Base-by-base conservation (phyloP, 2,113 vertebrate species). In the Semnopithecus entellus region DNA sequence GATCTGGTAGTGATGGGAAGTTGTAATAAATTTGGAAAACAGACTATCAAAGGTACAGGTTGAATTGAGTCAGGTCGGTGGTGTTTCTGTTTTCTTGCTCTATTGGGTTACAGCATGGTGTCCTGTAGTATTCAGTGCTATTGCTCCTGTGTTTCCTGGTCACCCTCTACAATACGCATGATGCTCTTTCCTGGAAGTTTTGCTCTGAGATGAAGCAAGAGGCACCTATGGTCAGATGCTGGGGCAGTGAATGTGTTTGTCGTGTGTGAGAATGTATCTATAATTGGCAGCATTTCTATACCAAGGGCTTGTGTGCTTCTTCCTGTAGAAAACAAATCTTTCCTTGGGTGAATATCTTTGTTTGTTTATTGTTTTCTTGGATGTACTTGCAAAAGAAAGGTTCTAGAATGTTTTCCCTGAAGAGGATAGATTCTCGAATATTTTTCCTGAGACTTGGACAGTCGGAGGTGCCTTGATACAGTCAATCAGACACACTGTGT, bases 371-470 rank as follows among this genome's bases (percentile, higher is more conserved):
- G 80, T 97, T 98, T 98, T 97, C 97, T 98, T 96, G 97, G 92
- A 96, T 97, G 96, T 98, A 90, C 92, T 93, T 98, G 80, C 96
- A 97, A 97, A 97, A 85, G 57, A 98, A 97, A 95, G 83, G 95
- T 96, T 98, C 98, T 96, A 95, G 96, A 97, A 93, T 97, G 96
- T 97, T 96, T 96, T 91, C 91, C 79, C 48, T 82, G 68, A 95
- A 95, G 97, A 64, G 27, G 61, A 64, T 32, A 32, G 61, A 64
- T 32, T 13, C 27, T 32, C 32, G 61, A 64, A 32, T 32, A 6
- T 64, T 64, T 64, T 64, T 64, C 13, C 52, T 84, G 72, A 95
- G 95, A 97, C 96, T 97, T 95, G 70, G 87, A 97, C 83, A 95
- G 94, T 82, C n/a, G 94, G 91, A 85, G 90, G 96, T 97, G 93